These are phyloP conservation scores for Pteropus alecto DNA, from an alignment of 2,113 vertebrate genomes.

Conservation along the genomic window DNA sequence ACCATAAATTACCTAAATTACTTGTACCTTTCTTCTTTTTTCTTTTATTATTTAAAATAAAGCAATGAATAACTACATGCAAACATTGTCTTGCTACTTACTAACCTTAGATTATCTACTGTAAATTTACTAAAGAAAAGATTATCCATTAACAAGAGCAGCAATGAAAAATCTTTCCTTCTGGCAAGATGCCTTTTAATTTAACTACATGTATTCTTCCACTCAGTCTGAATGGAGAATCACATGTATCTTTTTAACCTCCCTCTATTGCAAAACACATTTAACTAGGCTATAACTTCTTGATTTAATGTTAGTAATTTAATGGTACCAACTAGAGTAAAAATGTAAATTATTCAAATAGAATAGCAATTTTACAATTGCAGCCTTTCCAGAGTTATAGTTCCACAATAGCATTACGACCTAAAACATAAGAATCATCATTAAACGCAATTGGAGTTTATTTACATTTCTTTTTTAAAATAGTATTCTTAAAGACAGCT, in stretches of 20 bases:
- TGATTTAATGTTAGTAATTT: conserved; percentile 20
- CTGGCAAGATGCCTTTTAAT: not conserved
- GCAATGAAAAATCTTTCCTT: not conserved
- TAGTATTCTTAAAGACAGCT: not conserved
- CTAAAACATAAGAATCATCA: not conserved
- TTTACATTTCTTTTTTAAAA: not conserved
- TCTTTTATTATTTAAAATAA: not conserved
- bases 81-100: not conserved
- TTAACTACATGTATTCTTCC: not conserved
- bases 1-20: not conserved
- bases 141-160: not conserved
- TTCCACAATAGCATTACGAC: not conserved
- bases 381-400: not conserved
- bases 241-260: not conserved
- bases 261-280: not conserved
- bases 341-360: conserved; percentile 20
- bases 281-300: not conserved
- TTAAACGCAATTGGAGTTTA: not conserved
- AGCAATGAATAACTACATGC: not conserved
- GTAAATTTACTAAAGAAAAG: not conserved
- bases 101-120: not conserved
- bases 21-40: not conserved
- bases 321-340: not conserved
- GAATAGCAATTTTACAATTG: not conserved
- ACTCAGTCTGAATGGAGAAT: not conserved